Base-by-base conservation (phyloP, 2,888 invertebrate genomes). In the Entomobrya proxima region DNA sequence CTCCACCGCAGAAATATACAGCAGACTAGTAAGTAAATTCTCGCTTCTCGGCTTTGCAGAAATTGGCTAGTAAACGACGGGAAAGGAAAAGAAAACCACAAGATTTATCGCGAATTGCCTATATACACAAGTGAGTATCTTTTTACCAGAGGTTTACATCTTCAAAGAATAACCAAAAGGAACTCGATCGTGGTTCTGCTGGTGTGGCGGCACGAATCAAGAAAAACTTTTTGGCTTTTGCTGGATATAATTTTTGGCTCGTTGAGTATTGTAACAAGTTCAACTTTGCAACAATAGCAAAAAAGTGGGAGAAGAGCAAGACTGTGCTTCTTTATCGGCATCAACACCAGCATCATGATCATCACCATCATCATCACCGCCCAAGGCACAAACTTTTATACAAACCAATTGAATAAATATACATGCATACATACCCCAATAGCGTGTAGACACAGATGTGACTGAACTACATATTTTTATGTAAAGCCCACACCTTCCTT, bases 61-160 rank as follows among this genome's bases (percentile, higher is more conserved):
- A 74, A 78, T 74, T 78, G 72, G 84, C 58, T 47, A 85, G 74
- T 78, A 58, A 67, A 77, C 76, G 76, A 61, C 55, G 69, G 76
- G 67, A 77, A 64, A 69, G 30, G 50, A 21, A 35, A 69, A 58
- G 72, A 76, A 78, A 84, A 84, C 77, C 69, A 35, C 84, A 84
- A 78, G 78, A 85, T 85, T 85, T 85, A 85, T 85, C 69, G 32
- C 35, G 50, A 78, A 78, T 78, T 78, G 78, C 69, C 47, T 72
- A 35, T 24, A 40, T 50, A 50, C 37, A 44, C n/a, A 18, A 37
- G 35, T 74, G 7, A 21, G 5, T 67, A 64, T 47, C 37, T 27
- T 64, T 82, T 82, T 52, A 64, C 21, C 2, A 61, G 64, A 18
- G 40, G 69, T n/a, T 4, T 21, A 44, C 21, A 58, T 61, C 27